A percentile compares a stretch with the other conserved stretches of the same genome.
These are phyloP conservation scores for Gobiocypris rarus DNA, from an alignment of 2,113 vertebrate genomes.

Conservation along the genomic window DNA sequence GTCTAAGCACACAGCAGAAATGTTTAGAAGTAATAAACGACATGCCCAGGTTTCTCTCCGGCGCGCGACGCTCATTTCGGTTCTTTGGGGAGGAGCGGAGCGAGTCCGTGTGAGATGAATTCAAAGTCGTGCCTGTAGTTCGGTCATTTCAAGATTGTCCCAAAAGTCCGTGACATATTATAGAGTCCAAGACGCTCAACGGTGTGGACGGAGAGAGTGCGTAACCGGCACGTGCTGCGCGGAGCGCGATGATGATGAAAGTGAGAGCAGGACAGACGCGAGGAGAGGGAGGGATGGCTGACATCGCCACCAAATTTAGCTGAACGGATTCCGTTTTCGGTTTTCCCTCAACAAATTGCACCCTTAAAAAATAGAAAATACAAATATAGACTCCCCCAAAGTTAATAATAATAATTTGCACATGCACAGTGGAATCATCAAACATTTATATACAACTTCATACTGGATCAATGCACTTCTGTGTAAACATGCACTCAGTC, in stretches of 20 bases:
- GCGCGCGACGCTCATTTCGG: conserved; percentile 58
- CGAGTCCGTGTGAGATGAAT: conserved; percentile 21
- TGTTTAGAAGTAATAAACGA: conserved; percentile 55
- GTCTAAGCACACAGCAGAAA: conserved; percentile 13
- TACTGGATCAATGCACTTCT: neutral
- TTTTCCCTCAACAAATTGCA: neutral
- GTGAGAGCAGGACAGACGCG: conserved; percentile 13
- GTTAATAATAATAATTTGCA: neutral
- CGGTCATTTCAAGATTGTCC: conserved; percentile 34
- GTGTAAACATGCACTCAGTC: conserved; percentile 17
- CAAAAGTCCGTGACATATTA: conserved; percentile 22
- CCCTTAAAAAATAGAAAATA: neutral
- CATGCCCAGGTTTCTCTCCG: conserved; percentile 55
- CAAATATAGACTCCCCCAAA: neutral
- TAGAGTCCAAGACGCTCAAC: conserved; percentile 25
- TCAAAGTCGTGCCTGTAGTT: conserved; percentile 42
- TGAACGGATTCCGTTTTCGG: neutral
- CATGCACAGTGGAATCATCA: neutral
- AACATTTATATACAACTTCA: neutral
- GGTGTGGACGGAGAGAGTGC: conserved; percentile 22
- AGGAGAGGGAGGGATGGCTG: conserved; percentile 37
- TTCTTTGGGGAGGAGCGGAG: conserved; percentile 60
- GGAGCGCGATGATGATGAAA: conserved; percentile 13
- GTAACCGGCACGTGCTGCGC: conserved; percentile 25
- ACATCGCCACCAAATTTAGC: conserved; percentile 10